A percentile compares a stretch with the other conserved stretches of the same genome.
Conservation (phyloP, 2,888 invertebrate species). For the Stegophylla sp. region DNA sequence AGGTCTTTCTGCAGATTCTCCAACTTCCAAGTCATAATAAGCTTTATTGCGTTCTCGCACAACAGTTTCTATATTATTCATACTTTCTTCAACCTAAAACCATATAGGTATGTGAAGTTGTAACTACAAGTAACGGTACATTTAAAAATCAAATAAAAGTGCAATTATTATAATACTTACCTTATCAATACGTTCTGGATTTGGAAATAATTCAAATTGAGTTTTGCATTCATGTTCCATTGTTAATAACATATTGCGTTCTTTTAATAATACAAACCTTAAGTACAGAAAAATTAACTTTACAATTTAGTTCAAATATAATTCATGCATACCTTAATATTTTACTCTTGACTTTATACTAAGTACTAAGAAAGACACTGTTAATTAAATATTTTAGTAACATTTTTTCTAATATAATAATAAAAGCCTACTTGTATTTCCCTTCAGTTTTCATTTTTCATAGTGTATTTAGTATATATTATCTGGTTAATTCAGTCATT, state of each 20-base stretch:
- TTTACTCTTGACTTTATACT: too few species aligned
- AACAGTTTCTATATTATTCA: constrained; percentile 90
- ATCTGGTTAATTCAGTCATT: too few species aligned
- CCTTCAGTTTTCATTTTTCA: too few species aligned
- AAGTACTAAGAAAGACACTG: too few species aligned
- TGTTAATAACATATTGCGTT: constrained; percentile 94
- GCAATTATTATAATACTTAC: constrained; percentile 64
- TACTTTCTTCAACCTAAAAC: constrained; percentile 82
- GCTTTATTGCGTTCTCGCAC: constrained; percentile 92
- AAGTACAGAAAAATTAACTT: constrained; percentile 59
- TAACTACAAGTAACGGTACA: not conserved
- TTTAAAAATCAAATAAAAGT: not conserved
- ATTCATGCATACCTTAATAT: too few species aligned
- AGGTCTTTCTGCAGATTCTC: constrained; percentile 81
- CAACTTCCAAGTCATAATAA: constrained; percentile 87
- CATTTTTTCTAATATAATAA: too few species aligned
- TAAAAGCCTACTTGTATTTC: too few species aligned
- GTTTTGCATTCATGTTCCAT: constrained; percentile 86
- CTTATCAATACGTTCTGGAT: constrained; percentile 92
- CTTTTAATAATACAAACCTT: constrained; percentile 87
- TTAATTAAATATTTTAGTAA: too few species aligned
- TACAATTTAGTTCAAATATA: too few species aligned
- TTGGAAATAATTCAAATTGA: constrained; percentile 77
- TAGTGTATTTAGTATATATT: too few species aligned
- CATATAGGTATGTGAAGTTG: not conserved